Evolutionary conservation across 2,797 vertebrate genomes (phyloP), one percentile per base, ranked within the genome.

Genomic region (Sylvilagus floridanus): DNA sequence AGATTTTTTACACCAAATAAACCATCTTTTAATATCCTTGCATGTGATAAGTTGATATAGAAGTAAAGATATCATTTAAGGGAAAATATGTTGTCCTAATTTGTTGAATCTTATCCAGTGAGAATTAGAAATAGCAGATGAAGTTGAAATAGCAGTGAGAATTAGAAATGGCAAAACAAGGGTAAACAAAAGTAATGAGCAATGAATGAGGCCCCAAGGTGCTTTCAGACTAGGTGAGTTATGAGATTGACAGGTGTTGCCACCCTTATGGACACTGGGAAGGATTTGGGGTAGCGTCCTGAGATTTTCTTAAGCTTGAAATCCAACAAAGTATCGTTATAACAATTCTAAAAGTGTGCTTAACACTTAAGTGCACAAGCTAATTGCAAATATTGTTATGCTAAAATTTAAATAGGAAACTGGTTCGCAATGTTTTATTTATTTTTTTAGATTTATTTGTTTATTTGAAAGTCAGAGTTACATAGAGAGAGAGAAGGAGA

Each of bases 251-350:
- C 42, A 47, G 42, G 42, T 47, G 42, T 47, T 47, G 86, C 69
- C 28, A 52, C 42, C 32, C 69, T 78, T 54, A 17, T 47, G 16
- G 68, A 75, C 19, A 52, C 42, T 21, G 63, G 37, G 47, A 92
- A 84, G 26, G 52, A 57, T 50, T 90, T 78, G 69, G 30, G 6
- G 35, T 22, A 63, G 52, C 66, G 32, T 17, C 75, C 89, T 76
- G 35, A 83, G 57, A 68, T 81, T 95, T 72, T 77, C 62, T 93
- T 95, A 91, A 54, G 91, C 86, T 94, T 89, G 26, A 42, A 75
- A 78, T 92, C 22, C 65, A 94, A n/a, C 71, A 88, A 90, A 77
- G 26, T 37, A 60, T 66, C 90, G 62, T 57, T 47, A 2, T 95
- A 47, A 57, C 26, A 83, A 14, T 79, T 50, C 28, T 63, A 73